These are phyloP conservation scores for Hanleya hanleyi DNA, from an alignment of 2,888 invertebrate genomes.

Conservation along the genomic window DNA sequence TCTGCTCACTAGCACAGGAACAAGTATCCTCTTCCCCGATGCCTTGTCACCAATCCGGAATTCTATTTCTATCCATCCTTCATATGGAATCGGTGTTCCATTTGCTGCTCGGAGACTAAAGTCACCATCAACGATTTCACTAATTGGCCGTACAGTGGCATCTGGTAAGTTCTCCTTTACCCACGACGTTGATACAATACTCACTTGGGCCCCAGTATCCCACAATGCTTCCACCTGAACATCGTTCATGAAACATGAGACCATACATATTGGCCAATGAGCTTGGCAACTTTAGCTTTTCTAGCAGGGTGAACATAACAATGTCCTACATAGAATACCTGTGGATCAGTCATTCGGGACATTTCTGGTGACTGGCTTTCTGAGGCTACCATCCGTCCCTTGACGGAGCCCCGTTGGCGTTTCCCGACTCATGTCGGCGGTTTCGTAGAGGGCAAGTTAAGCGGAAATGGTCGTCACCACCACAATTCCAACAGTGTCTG, in stretches of 20 bases:
- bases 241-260: not conserved
- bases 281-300: not conserved
- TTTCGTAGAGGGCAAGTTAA: not conserved
- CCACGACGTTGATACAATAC: not conserved
- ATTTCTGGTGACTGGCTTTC: not conserved
- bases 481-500: not conserved
- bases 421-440: no score
- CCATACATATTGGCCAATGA: not conserved
- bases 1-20: not conserved
- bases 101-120: not conserved
- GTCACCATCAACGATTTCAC: not conserved
- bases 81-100: not conserved
- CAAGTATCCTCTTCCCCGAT: not conserved
- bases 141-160: not conserved
- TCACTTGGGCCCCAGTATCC: conserved; percentile 1
- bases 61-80: conserved; percentile 5
- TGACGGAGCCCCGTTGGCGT: no score
- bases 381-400: not conserved
- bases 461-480: not conserved
- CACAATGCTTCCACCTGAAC: not conserved
- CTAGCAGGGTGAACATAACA: not conserved
- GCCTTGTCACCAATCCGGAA: not conserved
- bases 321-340: not conserved
- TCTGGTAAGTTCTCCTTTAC: not conserved
- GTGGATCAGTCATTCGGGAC: not conserved